A percentile compares a stretch with the other conserved stretches of the same genome.
Conservation (phyloP, 2,113 vertebrate genomes). For the Circaetus gallicus region DNA sequence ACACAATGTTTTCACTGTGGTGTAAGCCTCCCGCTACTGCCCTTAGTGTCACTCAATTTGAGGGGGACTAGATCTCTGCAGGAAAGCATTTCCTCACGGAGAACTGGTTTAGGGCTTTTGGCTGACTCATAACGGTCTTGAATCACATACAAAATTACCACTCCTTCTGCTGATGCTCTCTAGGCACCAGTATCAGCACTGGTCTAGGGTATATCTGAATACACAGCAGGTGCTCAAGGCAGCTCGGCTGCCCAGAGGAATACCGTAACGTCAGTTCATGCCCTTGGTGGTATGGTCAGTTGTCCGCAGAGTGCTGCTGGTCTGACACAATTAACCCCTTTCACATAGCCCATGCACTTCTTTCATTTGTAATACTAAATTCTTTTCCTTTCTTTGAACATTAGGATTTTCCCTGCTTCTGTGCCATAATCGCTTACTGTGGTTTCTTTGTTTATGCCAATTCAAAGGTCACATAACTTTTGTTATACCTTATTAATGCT, state of each 20-base stretch:
- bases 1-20: accelerated
- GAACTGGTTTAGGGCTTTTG: background rate
- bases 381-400: background rate
- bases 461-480: background rate
- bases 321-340: background rate
- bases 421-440: background rate
- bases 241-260: background rate
- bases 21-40: accelerated
- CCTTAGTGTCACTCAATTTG: background rate
- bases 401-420: background rate
- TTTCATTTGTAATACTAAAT: background rate
- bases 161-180: background rate
- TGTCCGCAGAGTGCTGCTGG: accelerated
- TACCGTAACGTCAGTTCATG: accelerated
- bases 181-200: accelerated
- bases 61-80: background rate
- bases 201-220: accelerated
- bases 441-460: background rate
- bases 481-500: background rate
- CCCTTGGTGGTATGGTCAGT: accelerated
- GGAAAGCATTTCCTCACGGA: background rate
- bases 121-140: background rate
- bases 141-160: accelerated
- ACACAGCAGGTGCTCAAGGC: background rate
- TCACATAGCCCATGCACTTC: background rate